These are phyloP conservation scores for Armadillidium nasatum DNA, from an alignment of 1,140 invertebrate genomes.

Conservation along the genomic window DNA sequence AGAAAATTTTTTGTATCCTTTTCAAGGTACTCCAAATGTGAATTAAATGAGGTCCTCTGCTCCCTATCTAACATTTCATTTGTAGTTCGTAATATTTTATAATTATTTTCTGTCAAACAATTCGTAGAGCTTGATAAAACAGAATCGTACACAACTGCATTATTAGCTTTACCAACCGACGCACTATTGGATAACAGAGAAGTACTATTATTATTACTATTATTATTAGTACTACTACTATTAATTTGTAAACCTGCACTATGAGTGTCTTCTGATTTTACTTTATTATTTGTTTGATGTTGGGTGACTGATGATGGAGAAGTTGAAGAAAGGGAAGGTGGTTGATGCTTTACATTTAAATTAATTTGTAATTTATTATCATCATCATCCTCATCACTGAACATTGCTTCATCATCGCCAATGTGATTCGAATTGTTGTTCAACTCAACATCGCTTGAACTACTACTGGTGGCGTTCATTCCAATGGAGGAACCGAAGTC, in stretches of 20 bases:
- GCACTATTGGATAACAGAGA: neutral
- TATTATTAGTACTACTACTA: neutral
- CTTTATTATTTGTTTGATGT: neutral
- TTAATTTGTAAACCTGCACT: too few species aligned
- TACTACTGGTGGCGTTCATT: constrained; percentile 14
- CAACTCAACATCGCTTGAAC: constrained; percentile 42
- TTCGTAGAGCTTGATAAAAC: neutral
- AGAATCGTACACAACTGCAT: neutral
- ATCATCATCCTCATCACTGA: constrained; percentile 75
- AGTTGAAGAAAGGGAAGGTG: neutral
- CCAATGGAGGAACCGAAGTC: constrained; percentile 22
- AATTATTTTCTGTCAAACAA: neutral
- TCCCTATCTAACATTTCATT: constrained; percentile 36
- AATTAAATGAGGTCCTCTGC: constrained; percentile 38
- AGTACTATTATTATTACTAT: constrained; percentile 2
- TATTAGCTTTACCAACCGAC: neutral
- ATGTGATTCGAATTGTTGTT: constrained; percentile 53
- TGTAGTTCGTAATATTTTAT: constrained; percentile 5
- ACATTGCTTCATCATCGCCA: constrained; percentile 55
- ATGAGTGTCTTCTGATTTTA: neutral
- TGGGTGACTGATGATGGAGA: neutral
- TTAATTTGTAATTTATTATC: constrained; percentile 4
- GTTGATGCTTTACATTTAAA: neutral
- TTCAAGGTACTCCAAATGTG: constrained; percentile 41
- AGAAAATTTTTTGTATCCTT: constrained; percentile 38